A percentile compares a stretch with the other conserved stretches of the same genome.
These are phyloP conservation scores for Sitta carolinensis DNA, from an alignment of 2,797 vertebrate species.

Conservation along the genomic window DNA sequence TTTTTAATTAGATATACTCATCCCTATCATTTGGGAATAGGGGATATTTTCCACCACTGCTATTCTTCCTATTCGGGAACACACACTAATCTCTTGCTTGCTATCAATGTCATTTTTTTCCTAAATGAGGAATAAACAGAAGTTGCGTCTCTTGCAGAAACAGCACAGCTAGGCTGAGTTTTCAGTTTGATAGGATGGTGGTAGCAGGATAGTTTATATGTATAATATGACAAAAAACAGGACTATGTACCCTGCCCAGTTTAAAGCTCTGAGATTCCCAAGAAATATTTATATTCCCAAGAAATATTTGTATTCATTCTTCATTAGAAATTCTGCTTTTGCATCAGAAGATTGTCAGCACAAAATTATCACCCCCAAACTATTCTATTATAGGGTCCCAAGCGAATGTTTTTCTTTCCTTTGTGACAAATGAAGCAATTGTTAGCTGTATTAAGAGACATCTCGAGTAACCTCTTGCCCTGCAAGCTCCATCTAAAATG, in stretches of 20 bases:
- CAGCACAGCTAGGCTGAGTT: neutral
- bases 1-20: conserved; percentile 73
- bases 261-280: neutral
- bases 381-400: neutral
- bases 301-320: neutral
- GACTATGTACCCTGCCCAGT: neutral
- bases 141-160: neutral
- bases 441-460: neutral
- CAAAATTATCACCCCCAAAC: neutral
- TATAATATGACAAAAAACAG: neutral
- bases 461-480: neutral
- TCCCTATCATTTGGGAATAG: conserved; percentile 59
- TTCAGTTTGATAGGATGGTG: neutral
- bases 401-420: neutral
- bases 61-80: neutral
- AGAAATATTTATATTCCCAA: neutral
- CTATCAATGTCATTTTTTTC: conserved; percentile 23
- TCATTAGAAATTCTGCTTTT: conserved; percentile 14
- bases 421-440: neutral
- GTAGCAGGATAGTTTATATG: neutral
- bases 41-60: conserved; percentile 39
- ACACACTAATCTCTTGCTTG: neutral
- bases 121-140: conserved; percentile 39
- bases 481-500: neutral
- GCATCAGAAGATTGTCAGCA: neutral